Percentiles rank a stretch among this genome's conserved stretches.
These are phyloP conservation scores for Embidobia sp. DNA, from an alignment of 2,888 invertebrate species.

Conservation along the genomic window DNA sequence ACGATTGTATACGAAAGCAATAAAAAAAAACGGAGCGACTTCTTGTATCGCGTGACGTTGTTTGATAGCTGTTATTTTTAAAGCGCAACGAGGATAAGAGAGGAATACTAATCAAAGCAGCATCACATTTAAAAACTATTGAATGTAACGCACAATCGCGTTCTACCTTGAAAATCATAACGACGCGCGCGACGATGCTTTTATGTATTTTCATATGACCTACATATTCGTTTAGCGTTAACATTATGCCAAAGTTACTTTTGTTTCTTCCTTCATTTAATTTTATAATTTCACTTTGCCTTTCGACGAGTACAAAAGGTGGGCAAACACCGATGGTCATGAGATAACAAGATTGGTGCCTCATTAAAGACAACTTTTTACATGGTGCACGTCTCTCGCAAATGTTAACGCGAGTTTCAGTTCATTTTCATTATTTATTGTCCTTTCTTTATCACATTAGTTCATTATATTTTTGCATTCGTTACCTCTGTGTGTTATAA, in stretches of 20 bases:
- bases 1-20: not conserved
- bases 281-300: conserved; percentile 32
- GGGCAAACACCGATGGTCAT: conserved; percentile 13
- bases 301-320: conserved; percentile 3
- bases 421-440: not conserved
- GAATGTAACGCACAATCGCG: conserved; percentile 12
- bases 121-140: conserved; percentile 18
- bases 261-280: conserved; percentile 16
- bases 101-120: conserved; percentile 16
- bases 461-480: too few species aligned
- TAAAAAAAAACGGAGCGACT: not conserved
- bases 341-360: conserved; percentile 9
- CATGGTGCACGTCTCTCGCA: too few species aligned
- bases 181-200: not conserved
- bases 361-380: conserved; percentile 2
- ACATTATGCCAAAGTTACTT: conserved; percentile 31
- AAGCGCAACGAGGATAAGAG: conserved; percentile 11
- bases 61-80: conserved; percentile 18
- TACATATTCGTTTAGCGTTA: conserved; percentile 10
- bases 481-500: too few species aligned
- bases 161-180: conserved; percentile 27
- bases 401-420: not conserved
- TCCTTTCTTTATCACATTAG: too few species aligned
- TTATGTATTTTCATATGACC: conserved; percentile 31
- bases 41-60: conserved; percentile 15